Evolutionary conservation across 1,140 invertebrate species (phyloP), one percentile per base, ranked within the genome.

Genomic region (Physella acuta): DNA sequence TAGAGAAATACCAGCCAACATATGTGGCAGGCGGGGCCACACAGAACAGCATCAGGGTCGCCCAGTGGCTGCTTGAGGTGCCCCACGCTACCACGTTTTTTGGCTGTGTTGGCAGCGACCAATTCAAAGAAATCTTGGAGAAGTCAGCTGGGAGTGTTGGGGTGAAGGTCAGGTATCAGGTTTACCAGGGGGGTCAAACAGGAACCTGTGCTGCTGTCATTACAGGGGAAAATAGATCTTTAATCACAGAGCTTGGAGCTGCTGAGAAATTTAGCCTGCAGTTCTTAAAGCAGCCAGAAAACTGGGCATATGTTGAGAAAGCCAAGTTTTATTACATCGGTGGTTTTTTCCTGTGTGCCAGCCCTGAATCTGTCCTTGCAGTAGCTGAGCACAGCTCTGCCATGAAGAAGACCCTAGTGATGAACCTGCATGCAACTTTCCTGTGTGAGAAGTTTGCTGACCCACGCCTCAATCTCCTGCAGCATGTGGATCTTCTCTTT

Each of bases 351-450:
- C 86, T 99, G 56, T 97, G 95, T 52, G 95, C 98, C 0, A 97
- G 92, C 79, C 91, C 92, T 4, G 90, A 92, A 71, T 91, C 93
- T 14, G 93, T 97, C 71, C 85, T 94, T 82, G 87, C 89, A 77
- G 86, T 99, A 31, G 94, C 93, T 0, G 86, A 90, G 75, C 90
- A 94, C 82, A 79, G 86, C 24, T 91, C 94, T 51, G 86, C 88
- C 72, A 87, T 90, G 26, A 88, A 93, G 63, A 93, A 93, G 82
- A 85, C 89, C 11, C 95, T 98, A 77, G 87, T 90, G 55, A 94
- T 98, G 91, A 99, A 99, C 87, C 87, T 99, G 33, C 96, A 94
- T 84, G 98, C 98, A 65, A 94, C 95, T 17, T 99, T 98, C 87
- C 89, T 99, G 36, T 92, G 91, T 59, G 89, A 95, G 84, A 92